A percentile compares a stretch with the other conserved stretches of the same genome.
phyloP scores from a whole-genome alignment of 2,888 invertebrate genomes.

The Pantelozetes paolii region DNA sequence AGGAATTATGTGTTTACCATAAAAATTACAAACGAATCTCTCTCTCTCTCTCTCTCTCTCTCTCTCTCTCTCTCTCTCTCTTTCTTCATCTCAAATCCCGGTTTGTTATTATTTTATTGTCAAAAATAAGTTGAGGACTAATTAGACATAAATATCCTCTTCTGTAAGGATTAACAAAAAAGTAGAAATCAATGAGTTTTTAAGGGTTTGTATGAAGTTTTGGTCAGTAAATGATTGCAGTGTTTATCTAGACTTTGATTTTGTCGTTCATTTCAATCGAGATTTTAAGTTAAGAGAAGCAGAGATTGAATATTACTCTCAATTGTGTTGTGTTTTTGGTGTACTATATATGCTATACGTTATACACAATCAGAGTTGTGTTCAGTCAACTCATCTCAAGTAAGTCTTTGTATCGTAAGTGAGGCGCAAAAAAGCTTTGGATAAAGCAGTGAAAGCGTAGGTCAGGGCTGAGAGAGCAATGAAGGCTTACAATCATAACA shows the following conservation, averaged over 20 bases:
- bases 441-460: slow-evolving; percentile 11
- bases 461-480: neutral
- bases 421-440: slow-evolving; percentile 22
- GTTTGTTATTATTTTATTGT: too few relatives aligned
- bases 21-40: slow-evolving; percentile 7
- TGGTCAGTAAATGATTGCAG: too few relatives aligned
- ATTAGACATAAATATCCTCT: too few relatives aligned
- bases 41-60: neutral
- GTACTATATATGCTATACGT: neutral
- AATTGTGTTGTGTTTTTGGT: too few relatives aligned
- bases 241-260: too few relatives aligned
- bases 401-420: neutral
- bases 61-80: neutral
- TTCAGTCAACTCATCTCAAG: slow-evolving; percentile 16
- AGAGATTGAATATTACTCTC: neutral
- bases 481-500: neutral
- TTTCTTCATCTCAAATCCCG: too few relatives aligned
- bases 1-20: neutral
- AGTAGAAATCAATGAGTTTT: too few relatives aligned
- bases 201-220: too few relatives aligned
- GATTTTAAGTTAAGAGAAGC: neutral
- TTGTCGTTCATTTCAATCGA: too few relatives aligned
- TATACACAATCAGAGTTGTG: slow-evolving; percentile 10
- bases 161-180: too few relatives aligned
- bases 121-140: too few relatives aligned